Conservation (phyloP, 2,113 vertebrate genomes). For the Melanerpes aurifrons region DNA sequence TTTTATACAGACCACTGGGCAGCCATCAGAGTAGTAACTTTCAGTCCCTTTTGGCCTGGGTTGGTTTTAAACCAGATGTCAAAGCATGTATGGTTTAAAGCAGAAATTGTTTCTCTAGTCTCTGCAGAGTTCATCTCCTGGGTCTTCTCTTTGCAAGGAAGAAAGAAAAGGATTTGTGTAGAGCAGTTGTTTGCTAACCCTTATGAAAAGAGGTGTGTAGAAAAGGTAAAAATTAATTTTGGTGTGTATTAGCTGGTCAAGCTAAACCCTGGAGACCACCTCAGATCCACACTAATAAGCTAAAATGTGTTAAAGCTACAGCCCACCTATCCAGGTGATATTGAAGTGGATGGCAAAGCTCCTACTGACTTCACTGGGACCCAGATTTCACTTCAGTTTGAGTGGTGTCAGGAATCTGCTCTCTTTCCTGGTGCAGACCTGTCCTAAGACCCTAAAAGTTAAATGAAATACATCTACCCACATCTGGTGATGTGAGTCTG, state of each 20-base stretch:
- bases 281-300: not conserved
- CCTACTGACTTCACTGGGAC: not conserved
- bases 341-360: not conserved
- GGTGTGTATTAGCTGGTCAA: constrained; percentile 23
- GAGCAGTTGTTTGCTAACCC: constrained; percentile 37
- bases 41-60: constrained; percentile 35
- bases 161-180: constrained; percentile 43
- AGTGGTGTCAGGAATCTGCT: not conserved
- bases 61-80: constrained; percentile 61
- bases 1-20: constrained; percentile 44
- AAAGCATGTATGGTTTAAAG: constrained; percentile 25
- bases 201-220: constrained; percentile 19
- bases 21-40: constrained; percentile 5
- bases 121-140: constrained; percentile 57
- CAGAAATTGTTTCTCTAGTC: constrained; percentile 39
- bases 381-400: not conserved
- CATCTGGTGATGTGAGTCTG: not conserved
- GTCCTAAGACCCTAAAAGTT: not conserved
- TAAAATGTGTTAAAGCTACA: not conserved
- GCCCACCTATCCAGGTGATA: not conserved
- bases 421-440: not conserved
- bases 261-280: not conserved
- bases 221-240: constrained; percentile 54
- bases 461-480: not conserved
- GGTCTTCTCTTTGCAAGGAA: constrained; percentile 25